Evolutionary conservation across 2,797 vertebrate genomes (phyloP), one percentile per base, ranked within the genome.

Genomic region (Sebastes trivittatus): DNA sequence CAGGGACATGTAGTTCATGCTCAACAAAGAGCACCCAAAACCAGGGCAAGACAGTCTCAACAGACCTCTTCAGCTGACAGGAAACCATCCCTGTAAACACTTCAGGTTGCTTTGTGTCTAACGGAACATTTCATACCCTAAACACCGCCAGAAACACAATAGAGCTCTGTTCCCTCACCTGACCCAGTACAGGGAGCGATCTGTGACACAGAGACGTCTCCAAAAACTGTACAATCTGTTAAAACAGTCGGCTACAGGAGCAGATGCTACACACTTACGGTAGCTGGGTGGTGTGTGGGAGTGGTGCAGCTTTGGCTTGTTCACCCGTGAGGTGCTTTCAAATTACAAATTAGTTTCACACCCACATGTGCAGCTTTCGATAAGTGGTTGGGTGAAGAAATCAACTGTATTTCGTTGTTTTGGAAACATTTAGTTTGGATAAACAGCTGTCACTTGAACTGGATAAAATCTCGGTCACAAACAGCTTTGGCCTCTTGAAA

Each of bases 61-160:
- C 72, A 63, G 32, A 27, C 29, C 38, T 5, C 58, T 32, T 63
- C 13, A 55, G 23, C 49, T 68, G 77, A 63, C 77, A 81, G 90
- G 87, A 90, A 89, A 58, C 23, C 52, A 27, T 71, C 64, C 63
- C 22, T 29, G 54, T 82, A 83, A 85, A 88, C 78, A 87, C 73
- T 80, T 77, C n/a, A 75, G 38, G 55, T 77, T 52, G 61, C 73
- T 81, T 85, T 69, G 75, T 83, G 66, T 75, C 54, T 10, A 25
- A 56, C 10, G 80, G 60, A 85, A 77, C 68, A 54, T 78, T 73
- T 88, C 42, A 73, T 78, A 55, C 59, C 46, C 32, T 30, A 42
- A 73, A 61, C 59, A 68, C 5, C 1, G 4, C 13, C 29, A 18
- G 0, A 46, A 58, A 77, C 66, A 90, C 80, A 87, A 88, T 84